Conservation (phyloP, 2,113 vertebrate species). For the Orycteropus afer region DNA sequence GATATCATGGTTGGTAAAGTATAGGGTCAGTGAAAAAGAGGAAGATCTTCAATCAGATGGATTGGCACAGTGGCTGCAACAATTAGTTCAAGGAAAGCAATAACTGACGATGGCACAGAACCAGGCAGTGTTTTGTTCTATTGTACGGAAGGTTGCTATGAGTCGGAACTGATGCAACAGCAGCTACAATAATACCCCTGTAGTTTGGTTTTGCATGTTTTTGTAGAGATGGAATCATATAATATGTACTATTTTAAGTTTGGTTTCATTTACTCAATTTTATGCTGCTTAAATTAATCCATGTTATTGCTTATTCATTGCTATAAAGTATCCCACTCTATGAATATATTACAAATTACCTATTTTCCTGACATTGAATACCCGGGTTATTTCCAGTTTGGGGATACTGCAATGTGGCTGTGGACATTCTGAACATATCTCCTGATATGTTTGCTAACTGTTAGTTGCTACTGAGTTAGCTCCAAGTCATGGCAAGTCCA, state of each 20-base stretch:
- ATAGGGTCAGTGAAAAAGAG: too few species aligned
- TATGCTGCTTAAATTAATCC: background rate
- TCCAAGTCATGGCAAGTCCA: background rate
- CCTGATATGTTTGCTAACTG: background rate
- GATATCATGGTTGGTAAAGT: too few species aligned
- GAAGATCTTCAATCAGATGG: too few species aligned
- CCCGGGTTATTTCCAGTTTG: background rate
- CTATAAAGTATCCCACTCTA: background rate
- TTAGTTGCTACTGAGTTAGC: background rate
- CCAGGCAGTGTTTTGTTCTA: too few species aligned
- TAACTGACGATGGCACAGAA: too few species aligned
- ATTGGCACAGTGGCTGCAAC: too few species aligned
- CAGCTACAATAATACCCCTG: too few species aligned
- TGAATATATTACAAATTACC: background rate
- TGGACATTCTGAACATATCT: background rate
- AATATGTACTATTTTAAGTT: background rate
- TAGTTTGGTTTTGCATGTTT: background rate
- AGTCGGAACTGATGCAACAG: too few species aligned
- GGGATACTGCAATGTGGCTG: background rate
- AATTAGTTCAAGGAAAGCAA: too few species aligned
- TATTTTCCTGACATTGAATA: background rate
- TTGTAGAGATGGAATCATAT: background rate
- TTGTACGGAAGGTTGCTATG: too few species aligned
- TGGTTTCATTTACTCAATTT: background rate
- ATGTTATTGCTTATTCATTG: background rate